A percentile compares a stretch with the other conserved stretches of the same genome.
These are phyloP conservation scores for Poeciliopsis turneri DNA, from an alignment of 2,797 vertebrate genomes.

Conservation along the genomic window DNA sequence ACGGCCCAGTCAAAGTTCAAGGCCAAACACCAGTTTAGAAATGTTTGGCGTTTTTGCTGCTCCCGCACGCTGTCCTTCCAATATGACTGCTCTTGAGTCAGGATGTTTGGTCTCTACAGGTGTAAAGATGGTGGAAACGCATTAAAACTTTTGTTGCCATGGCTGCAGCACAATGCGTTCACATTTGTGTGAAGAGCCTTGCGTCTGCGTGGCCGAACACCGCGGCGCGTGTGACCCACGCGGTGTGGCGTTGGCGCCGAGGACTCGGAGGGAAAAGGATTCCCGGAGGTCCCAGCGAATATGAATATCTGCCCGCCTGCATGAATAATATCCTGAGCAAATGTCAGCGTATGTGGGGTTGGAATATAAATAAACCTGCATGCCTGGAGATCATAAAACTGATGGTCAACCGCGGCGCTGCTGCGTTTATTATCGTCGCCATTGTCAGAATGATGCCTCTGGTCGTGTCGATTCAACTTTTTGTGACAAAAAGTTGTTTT, in stretches of 20 bases:
- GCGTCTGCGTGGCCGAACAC: neutral
- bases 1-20: neutral
- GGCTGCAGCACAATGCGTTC: neutral
- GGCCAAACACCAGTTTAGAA: neutral
- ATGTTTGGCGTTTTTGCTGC: neutral
- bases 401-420: neutral
- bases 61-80: accelerated
- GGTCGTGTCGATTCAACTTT: neutral
- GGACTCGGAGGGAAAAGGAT: conserved; percentile 37
- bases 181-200: neutral
- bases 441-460: neutral
- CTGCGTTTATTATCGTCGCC: conserved; percentile 1
- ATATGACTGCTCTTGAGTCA: neutral
- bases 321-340: conserved; percentile 67
- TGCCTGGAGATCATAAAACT: conserved; percentile 13
- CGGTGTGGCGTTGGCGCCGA: conserved; percentile 33
- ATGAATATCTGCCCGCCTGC: conserved; percentile 61
- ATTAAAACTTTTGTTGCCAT: neutral
- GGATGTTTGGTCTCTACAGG: neutral
- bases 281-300: conserved; percentile 62
- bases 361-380: conserved; percentile 63
- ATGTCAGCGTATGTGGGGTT: conserved; percentile 61
- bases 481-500: neutral
- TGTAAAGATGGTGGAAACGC: neutral
- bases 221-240: conserved; percentile 7